These are phyloP conservation scores for Olivierus martensii DNA, from an alignment of 1,140 invertebrate genomes.

Conservation along the genomic window DNA sequence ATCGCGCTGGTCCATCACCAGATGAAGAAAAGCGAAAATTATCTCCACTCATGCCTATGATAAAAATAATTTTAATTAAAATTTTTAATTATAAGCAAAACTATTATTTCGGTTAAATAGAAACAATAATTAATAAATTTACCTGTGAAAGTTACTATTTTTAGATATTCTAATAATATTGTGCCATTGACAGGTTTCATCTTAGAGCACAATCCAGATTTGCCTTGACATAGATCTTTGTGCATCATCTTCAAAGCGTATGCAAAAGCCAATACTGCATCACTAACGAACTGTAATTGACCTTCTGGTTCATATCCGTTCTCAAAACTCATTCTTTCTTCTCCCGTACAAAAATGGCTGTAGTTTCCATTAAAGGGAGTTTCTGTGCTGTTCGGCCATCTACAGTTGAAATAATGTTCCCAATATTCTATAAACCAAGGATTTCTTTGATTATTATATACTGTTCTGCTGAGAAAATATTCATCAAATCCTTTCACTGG, in stretches of 20 bases:
- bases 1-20: conserved; percentile 80
- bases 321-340: conserved; percentile 35
- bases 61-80: not conserved
- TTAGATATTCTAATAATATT: conserved; percentile 61
- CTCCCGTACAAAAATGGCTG: conserved; percentile 31
- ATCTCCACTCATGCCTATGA: conserved; percentile 74
- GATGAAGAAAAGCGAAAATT: conserved; percentile 64
- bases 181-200: conserved; percentile 81
- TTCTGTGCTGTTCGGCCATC: conserved; percentile 45
- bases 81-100: too few relatives aligned
- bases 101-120: too few relatives aligned
- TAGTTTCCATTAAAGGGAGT: conserved; percentile 71
- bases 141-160: conserved; percentile 73
- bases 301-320: conserved; percentile 60
- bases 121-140: too few relatives aligned
- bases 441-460: conserved; percentile 72
- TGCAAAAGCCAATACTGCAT: conserved; percentile 82
- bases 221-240: conserved; percentile 47
- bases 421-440: conserved; percentile 92
- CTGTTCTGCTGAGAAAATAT: conserved; percentile 70
- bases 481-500: conserved; percentile 71
- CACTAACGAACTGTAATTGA: conserved; percentile 82
- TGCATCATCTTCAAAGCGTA: conserved; percentile 82
- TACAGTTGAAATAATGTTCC: conserved; percentile 67
- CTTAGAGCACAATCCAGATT: conserved; percentile 56